Base-by-base conservation (phyloP, 2,113 vertebrate genomes). In the Pogona vitticeps region DNA sequence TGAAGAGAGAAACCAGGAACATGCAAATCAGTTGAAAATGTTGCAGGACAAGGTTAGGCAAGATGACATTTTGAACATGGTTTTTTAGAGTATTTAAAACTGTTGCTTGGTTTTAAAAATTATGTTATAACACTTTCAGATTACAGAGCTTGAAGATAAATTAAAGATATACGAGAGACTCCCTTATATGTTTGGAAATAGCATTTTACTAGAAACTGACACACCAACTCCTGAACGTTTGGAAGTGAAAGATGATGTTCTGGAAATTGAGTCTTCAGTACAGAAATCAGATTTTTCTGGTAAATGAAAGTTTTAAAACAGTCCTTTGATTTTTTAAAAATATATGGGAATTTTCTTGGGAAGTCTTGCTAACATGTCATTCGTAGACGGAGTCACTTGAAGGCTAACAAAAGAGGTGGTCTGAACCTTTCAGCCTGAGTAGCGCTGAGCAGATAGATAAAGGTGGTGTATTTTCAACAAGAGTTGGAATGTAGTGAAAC, bases 1-100 rank as follows among this genome's bases (percentile, higher is more conserved):
- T 83, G 97, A 98, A 90, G 97, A 98, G 87, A 98, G 96, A 94
- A 98, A 98, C 86, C 96, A 94, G 88, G 93, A 93, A 88, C 96
- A 98, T 89, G 95, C 95, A 91, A 95, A 96, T 90, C 96, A 98
- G 90, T 92, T 98, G 86, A 95, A 96, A 92, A 94, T 75, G 61
- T 91, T 98, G 71, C 96, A 97, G 94, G 96, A 96, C 86, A 97
- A 96, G 95, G 98, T 98, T 95, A 96, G 90, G 13, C 28, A 87
- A 3, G 82, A 67, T 89, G 82, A 38, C 67, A 42, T 91, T 89
- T 91, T 83, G 9, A 46, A 38, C 12, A 59, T 87, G 84, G 46
- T 71, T 72, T 13, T 76, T 84, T 2, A 80, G 5, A 1, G 0
- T 88, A 86, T 67, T 86, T 80, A 42, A 63, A 90, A 9, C 67